phyloP scores from a whole-genome alignment of 2,888 invertebrate genomes.

The Sesamia inferens region DNA sequence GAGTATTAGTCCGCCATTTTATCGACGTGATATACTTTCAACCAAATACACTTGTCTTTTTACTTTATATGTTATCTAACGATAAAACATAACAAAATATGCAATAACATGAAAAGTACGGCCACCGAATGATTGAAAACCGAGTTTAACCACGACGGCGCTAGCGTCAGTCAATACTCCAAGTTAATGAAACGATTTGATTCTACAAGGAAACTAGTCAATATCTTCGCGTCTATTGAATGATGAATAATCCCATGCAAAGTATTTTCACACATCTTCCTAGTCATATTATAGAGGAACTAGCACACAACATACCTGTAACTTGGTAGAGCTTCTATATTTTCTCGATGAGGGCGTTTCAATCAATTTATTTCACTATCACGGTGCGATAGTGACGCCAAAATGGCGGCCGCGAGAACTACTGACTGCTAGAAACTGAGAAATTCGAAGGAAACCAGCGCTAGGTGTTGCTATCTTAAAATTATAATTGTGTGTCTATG shows the following conservation, averaged over 20 bases:
- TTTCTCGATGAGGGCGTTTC: conserved; percentile 86
- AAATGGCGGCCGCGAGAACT: conserved; percentile 79
- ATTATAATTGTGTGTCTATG: conserved; percentile 25
- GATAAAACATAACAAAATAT: conserved; percentile 46
- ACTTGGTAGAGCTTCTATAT: conserved; percentile 74
- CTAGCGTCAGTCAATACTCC: conserved; percentile 79
- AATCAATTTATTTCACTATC: conserved; percentile 74
- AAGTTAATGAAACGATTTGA: conserved; percentile 41
- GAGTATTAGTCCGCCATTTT: conserved; percentile 65
- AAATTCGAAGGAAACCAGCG: conserved; percentile 26
- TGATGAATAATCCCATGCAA: conserved; percentile 24
- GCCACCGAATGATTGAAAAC: conserved; percentile 75
- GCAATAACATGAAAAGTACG: conserved; percentile 74
- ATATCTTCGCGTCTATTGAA: conserved; percentile 54
- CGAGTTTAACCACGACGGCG: conserved; percentile 76
- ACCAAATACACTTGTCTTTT: conserved; percentile 6
- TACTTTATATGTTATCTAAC: conserved; percentile 4
- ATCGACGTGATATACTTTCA: conserved; percentile 52
- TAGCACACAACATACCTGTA: conserved; percentile 60
- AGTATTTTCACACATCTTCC: conserved; percentile 3
- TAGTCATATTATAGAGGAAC: conserved; percentile 24
- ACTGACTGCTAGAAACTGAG: conserved; percentile 38
- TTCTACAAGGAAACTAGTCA: conserved; percentile 46
- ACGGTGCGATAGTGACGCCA: conserved; percentile 82
- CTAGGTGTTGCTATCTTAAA: conserved; percentile 42